phyloP scores from a whole-genome alignment of 2,888 invertebrate species.

The Tinea trinotella region DNA sequence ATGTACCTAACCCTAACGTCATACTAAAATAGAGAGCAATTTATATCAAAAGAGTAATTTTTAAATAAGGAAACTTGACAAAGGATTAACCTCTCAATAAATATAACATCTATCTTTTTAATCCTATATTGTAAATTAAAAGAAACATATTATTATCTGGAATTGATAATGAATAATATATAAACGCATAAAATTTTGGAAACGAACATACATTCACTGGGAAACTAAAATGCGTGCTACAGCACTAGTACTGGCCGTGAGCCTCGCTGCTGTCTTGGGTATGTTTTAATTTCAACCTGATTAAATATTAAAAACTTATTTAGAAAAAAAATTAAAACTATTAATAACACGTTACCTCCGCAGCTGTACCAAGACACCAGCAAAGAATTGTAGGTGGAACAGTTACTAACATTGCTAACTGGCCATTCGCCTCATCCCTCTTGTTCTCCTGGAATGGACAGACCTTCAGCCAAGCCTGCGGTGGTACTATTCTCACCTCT shows the following conservation, averaged over 20 bases:
- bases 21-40: no score
- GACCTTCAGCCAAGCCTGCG: slow-evolving; percentile 22
- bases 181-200: not conserved
- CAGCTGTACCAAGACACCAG: slow-evolving; percentile 16
- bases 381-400: slow-evolving; percentile 19
- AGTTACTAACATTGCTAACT: slow-evolving; percentile 16
- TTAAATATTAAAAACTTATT: not conserved
- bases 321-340: not conserved
- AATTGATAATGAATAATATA: slow-evolving; percentile 12
- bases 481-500: slow-evolving; percentile 32
- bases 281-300: slow-evolving; percentile 4
- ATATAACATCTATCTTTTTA: no score
- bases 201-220: not conserved
- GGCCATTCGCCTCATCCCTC: slow-evolving; percentile 11
- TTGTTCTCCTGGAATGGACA: slow-evolving; percentile 3
- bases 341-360: not conserved
- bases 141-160: slow-evolving; percentile 4
- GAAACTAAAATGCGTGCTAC: slow-evolving; percentile 12
- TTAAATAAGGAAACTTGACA: no score
- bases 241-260: slow-evolving; percentile 11
- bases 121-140: not conserved
- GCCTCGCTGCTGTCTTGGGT: slow-evolving; percentile 18
- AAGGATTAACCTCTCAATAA: not conserved
- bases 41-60: no score
- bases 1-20: no score